phyloP scores from a whole-genome alignment of 2,888 invertebrate species.

The Sphaerophoria taeniata region DNA sequence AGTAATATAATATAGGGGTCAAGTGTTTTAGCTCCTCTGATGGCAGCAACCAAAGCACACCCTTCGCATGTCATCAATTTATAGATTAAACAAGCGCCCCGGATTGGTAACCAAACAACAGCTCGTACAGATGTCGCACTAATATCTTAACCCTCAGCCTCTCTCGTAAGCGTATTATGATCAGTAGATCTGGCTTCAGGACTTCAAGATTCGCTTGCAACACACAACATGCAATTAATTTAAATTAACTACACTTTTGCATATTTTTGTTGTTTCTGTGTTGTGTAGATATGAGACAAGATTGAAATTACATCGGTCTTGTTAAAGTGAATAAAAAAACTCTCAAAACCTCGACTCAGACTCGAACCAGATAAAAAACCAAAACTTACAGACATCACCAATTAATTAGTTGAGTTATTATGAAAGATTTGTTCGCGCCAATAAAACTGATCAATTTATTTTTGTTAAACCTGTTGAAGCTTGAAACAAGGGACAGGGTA shows the following conservation, averaged over 20 bases:
- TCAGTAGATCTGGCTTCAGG: slow-evolving; percentile 38
- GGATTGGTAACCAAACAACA: slow-evolving; percentile 5
- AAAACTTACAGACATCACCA: slow-evolving; percentile 68
- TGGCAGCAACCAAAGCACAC: slow-evolving; percentile 43
- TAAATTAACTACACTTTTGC: slow-evolving; percentile 74
- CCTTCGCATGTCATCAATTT: slow-evolving; percentile 67
- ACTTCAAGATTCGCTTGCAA: slow-evolving; percentile 60
- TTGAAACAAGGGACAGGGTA: slow-evolving; percentile 7
- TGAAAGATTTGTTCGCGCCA: slow-evolving; percentile 74
- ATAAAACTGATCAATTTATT: slow-evolving; percentile 73
- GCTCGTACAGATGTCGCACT: slow-evolving; percentile 65
- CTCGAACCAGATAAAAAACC: slow-evolving; percentile 11
- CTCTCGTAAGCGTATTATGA: not conserved
- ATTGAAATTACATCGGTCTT: slow-evolving; percentile 56
- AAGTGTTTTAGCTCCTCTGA: slow-evolving; percentile 53
- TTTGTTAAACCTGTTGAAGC: slow-evolving; percentile 53
- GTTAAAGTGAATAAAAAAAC: not conserved
- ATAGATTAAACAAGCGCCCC: slow-evolving; percentile 32
- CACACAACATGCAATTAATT: slow-evolving; percentile 74
- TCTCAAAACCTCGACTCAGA: slow-evolving; percentile 9
- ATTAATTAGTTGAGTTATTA: slow-evolving; percentile 74
- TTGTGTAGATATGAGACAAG: slow-evolving; percentile 11
- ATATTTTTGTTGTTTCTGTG: slow-evolving; percentile 48
- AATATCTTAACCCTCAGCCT: slow-evolving; percentile 61
- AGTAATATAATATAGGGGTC: slow-evolving; percentile 66